phyloP scores from a whole-genome alignment of 2,888 invertebrate genomes.

The Tipula vernalis region DNA sequence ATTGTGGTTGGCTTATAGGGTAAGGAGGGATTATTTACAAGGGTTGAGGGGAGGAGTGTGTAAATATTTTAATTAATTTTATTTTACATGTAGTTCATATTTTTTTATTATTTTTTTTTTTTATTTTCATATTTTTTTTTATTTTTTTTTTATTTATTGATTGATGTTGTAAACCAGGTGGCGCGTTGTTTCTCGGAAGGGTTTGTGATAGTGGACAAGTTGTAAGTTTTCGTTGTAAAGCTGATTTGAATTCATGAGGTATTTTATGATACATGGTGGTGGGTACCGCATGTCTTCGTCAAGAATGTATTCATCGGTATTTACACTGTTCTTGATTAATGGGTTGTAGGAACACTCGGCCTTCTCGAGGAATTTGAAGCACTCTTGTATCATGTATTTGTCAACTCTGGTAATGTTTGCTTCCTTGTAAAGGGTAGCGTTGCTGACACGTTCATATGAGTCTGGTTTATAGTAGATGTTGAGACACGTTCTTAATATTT shows the following conservation, averaged over 20 bases:
- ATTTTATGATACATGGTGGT: neutral
- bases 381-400: neutral
- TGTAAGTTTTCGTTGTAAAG: neutral
- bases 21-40: too few species aligned
- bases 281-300: too few species aligned
- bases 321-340: neutral
- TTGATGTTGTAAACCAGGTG: too few species aligned
- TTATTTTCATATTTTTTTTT: too few species aligned
- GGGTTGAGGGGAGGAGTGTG: too few species aligned
- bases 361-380: neutral
- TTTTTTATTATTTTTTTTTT: too few species aligned
- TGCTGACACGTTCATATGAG: neutral
- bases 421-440: neutral
- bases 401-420: neutral
- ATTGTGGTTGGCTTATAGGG: too few species aligned
- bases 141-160: too few species aligned
- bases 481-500: neutral
- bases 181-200: neutral
- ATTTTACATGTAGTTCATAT: too few species aligned
- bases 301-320: too few species aligned
- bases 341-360: neutral
- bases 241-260: neutral
- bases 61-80: too few species aligned
- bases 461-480: neutral
- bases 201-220: neutral